Base-by-base conservation (phyloP, 2,888 invertebrate genomes). In the Podotricha telesiphe region DNA sequence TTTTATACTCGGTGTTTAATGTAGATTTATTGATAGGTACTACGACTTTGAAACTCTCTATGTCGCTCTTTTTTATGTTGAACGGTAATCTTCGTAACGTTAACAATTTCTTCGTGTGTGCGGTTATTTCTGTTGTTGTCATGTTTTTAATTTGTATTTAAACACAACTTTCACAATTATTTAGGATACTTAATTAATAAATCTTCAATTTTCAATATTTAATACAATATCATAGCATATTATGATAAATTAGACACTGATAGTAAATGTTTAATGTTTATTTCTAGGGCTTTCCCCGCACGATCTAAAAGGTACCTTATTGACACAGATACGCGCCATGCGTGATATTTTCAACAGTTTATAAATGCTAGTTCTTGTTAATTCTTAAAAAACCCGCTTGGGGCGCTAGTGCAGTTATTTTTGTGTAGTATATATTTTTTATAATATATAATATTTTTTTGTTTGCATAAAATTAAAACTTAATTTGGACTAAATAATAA, bases 1-100 rank as follows among this genome's bases (percentile, higher is more conserved):
- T 85, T 45, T 79, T 80, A 17, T 70, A 58, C 4, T 74, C 5
- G 20, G 53, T 45, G 13, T 66, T 42, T 13, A 53, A 42, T 1
- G 37, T 7, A 70, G 70, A 73, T 17, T 68, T 53, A 5, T 55
- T 55, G 2, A 55, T 55, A 7, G 64, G 34, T 17, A 65, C 37
- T 15, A 48, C 53, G 28, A 45, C 15, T 42, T 65, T 40, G n/a
- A n/a, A n/a, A 20, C 70, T 51, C 62, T 74, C 75, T 68, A 75
- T 74, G 50, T 76, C 69, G 47, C 68, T 37, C 4, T 74, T 37
- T 34, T 68, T 72, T 8, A 74, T 47, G n/a, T 70, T 48, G 15
- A 70, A 28, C 8, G 72, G 72, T 55, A 70, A 34, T 48, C 64
- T 73, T 22, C 51, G 61, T 40, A 70, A 17, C 15, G 55, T 66